phyloP scores from a whole-genome alignment of 1,140 invertebrate species.

The Belonocnema kinseyi region DNA sequence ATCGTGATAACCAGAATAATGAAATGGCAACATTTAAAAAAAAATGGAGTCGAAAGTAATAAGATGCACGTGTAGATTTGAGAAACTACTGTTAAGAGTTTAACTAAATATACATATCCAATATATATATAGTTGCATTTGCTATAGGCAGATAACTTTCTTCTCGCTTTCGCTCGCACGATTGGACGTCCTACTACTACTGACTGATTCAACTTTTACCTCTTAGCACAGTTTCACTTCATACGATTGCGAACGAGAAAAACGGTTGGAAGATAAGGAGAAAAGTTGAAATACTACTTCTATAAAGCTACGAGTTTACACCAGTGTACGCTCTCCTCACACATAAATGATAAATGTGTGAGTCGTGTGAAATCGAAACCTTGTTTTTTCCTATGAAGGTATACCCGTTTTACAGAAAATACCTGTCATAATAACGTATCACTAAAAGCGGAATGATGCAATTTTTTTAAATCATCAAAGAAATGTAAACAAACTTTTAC shows the following conservation, averaged over 20 bases:
- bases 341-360: neutral
- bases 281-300: conserved; percentile 36
- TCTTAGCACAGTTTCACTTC: conserved; percentile 65
- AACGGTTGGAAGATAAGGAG: conserved; percentile 7
- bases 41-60: neutral
- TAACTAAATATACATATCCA: too few relatives aligned
- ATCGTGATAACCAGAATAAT: neutral
- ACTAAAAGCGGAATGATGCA: conserved; percentile 4
- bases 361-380: conserved; percentile 34
- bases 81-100: neutral
- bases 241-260: conserved; percentile 35
- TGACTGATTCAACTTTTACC: conserved; percentile 64
- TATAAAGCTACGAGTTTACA: neutral
- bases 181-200: conserved; percentile 60
- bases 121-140: neutral
- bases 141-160: conserved; percentile 58
- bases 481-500: neutral
- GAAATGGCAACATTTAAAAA: neutral
- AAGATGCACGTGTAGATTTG: conserved; percentile 12
- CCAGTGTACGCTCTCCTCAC: conserved; percentile 22
- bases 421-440: neutral
- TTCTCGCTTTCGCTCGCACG: conserved; percentile 58
- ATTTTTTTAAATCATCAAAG: neutral
- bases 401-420: conserved; percentile 1
- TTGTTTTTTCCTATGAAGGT: neutral